Percentiles rank a stretch among this genome's conserved stretches.
phyloP scores from a whole-genome alignment of 2,797 vertebrate genomes.

The Mus spretus region DNA sequence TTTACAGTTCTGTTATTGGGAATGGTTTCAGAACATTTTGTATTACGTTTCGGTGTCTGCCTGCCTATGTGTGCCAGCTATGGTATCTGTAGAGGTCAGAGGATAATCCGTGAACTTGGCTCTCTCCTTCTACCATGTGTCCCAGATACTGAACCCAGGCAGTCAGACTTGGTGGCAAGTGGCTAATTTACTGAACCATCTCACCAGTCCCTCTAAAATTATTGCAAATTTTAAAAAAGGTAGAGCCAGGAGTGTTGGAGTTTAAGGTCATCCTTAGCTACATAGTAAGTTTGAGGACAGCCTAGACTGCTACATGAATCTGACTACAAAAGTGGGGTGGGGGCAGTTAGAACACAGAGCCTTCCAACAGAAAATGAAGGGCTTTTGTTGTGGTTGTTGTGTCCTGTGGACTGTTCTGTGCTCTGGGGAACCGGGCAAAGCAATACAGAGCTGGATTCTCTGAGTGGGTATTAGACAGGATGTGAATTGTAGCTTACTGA shows the following conservation, averaged over 20 bases:
- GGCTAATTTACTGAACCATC: neutral
- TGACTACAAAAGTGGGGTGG: neutral
- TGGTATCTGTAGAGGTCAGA: neutral
- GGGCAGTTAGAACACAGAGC: neutral
- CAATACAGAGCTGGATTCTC: constrained; percentile 48
- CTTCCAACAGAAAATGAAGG: neutral
- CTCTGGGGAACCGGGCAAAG: neutral
- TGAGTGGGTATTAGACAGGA: constrained; percentile 66
- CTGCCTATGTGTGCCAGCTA: neutral
- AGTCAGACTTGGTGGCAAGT: neutral
- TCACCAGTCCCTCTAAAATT: neutral
- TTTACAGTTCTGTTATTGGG: neutral
- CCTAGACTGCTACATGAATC: neutral
- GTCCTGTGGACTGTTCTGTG: neutral
- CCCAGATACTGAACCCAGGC: neutral
- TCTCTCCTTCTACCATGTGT: neutral
- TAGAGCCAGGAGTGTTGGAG: neutral
- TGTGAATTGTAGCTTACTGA: constrained; percentile 76
- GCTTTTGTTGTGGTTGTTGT: neutral
- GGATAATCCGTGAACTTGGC: neutral
- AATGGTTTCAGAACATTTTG: neutral
- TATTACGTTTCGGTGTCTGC: neutral
- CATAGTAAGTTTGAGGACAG: neutral
- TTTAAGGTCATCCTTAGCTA: neutral
- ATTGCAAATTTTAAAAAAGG: neutral